phyloP scores from a whole-genome alignment of 2,113 vertebrate species.

The Polypterus bichir region DNA sequence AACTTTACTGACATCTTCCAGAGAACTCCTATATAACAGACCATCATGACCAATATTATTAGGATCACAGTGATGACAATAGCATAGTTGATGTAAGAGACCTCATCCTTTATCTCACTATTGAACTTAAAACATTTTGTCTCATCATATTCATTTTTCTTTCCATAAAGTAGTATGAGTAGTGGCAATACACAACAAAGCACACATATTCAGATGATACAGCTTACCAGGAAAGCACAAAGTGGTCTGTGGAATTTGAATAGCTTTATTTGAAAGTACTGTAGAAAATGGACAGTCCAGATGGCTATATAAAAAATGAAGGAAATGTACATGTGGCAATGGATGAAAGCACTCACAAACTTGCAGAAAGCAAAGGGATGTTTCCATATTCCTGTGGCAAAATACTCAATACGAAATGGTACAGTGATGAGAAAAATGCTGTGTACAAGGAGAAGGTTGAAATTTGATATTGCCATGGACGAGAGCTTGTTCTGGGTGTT shows the following conservation, averaged over 20 bases:
- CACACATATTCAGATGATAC: neutral
- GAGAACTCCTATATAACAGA: neutral
- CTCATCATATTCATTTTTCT: neutral
- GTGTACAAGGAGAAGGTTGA: constrained; percentile 6
- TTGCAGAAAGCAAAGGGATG: neutral
- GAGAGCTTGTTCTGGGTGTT: neutral
- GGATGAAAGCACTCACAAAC: constrained; percentile 4
- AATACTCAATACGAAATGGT: constrained; percentile 8
- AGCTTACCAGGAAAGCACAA: neutral
- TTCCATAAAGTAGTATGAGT: neutral
- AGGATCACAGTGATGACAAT: neutral
- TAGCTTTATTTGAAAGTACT: constrained; percentile 4
- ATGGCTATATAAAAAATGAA: constrained; percentile 7
- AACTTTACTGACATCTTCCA: neutral
- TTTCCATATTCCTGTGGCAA: neutral
- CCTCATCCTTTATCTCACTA: neutral
- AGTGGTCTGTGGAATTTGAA: constrained; percentile 3
- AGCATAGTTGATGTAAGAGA: neutral
- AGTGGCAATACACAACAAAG: neutral
- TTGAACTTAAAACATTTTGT: constrained; percentile 4
- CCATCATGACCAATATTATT: neutral
- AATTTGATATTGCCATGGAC: neutral
- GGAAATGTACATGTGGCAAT: constrained; percentile 7
- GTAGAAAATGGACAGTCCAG: neutral
- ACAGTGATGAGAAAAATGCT: constrained; percentile 4